Base-by-base conservation (phyloP, 2,888 invertebrate genomes). In the Carabus problematicus region DNA sequence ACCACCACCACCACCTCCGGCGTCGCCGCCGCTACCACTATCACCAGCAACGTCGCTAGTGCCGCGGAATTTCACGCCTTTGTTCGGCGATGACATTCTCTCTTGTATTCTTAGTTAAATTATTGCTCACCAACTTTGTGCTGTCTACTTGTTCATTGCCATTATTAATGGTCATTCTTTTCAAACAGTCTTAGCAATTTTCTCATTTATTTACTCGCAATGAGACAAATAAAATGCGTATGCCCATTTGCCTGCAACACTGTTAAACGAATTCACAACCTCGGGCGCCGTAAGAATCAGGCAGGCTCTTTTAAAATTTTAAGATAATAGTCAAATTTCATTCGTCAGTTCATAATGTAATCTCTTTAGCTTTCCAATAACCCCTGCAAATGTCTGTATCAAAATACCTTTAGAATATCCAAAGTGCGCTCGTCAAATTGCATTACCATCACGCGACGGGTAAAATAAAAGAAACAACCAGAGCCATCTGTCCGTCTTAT, bases 21-120 rank as follows among this genome's bases (percentile, higher is more conserved):
- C 8, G 43, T 9, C 14, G 45, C 6, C 29, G 6, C 6, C 29
- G 29, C 29, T 6, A 29, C 29, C 29, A 6, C 29, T 29, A 29
- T 6, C 6, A 29, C 6, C 29, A 29, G 29, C 29, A 6, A 29
- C 29, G 29, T 29, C 6, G 29, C 29, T 29, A 6, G 29, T 29
- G 29, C 29, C 14, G 40, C 14, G 56, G 56, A 29, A 56, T 56
- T 56, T 56, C 56, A 40, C 56, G 56, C 56, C 56, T 56, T 56
- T 56, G 56, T 56, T 56, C 56, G 19, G 3, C 56, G 40, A 40
- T 40, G 29, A 40, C 56, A 40, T 40, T 56, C 29, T 56, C 56
- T 19, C 19, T 56, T 40, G 56, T 56, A 56, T 56, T 56, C 56
- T 56, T 56, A 56, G 56, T 56, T 56, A 56, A 56, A 56, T 56